Evolutionary conservation across 2,113 vertebrate genomes (phyloP), one percentile per base, ranked within the genome.

Genomic region (Dicrurus megarhynchus): DNA sequence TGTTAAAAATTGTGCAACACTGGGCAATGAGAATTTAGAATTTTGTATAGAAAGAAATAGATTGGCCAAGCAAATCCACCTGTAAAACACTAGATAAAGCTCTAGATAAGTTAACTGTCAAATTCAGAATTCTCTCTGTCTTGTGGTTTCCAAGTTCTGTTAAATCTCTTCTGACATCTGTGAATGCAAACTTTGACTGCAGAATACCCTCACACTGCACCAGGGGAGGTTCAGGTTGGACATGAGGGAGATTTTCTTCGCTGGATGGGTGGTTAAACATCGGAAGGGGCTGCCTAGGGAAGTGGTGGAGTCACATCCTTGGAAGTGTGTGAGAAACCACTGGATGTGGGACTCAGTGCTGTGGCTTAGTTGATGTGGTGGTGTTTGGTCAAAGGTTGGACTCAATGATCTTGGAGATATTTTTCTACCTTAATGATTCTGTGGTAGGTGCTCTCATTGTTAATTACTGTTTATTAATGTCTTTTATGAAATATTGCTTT

Each of bases 401-500:
- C 9, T 21, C 5, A 0, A 13, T 41, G 11, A 23, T n/a, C 9
- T 23, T 46, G 5, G 12, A 37, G 61, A 3, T 46, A 4, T n/a
- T 70, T 55, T n/a, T 39, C 39, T 53, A 5, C 15, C 39, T 19
- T 22, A 8, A 11, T 24, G n/a, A 23, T n/a, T n/a, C 8, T 16
- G 5, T 39, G 47, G 10, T 20, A 28, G 4, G 32, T 42, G 42
- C 4, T 92, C 24, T 68, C 32, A 81, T 14, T 63, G 14, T 42
- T 53, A 24, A 11, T n/a, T 65, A 11, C 4, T 42, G 6, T 44
- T 39, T 3, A 13, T 71, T 68, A 21, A 33, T 42, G 11, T 50
- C 13, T 17, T 8, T 59, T 33, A 24, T 73, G 46, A 37, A 69
- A 60, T 69, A 50, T 1, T 17, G 14, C 15, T 47, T 82, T 70